phyloP scores from a whole-genome alignment of 2,113 vertebrate genomes.

The Plecotus auritus region DNA sequence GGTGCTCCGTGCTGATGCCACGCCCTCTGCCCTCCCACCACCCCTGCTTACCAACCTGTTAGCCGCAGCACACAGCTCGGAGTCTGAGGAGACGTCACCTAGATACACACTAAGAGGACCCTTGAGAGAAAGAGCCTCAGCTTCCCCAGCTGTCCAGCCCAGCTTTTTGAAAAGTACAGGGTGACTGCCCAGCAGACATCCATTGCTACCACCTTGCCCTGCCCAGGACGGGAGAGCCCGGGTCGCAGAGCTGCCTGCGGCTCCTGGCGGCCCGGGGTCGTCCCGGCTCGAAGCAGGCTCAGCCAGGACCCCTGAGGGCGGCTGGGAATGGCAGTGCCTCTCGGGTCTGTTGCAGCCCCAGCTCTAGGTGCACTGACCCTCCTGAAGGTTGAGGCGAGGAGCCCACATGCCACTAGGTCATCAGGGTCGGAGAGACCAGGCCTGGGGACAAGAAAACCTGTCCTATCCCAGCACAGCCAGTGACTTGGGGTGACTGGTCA shows the following conservation, averaged over 20 bases:
- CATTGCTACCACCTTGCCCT: too few species aligned
- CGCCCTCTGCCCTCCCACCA: background rate
- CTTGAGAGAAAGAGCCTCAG: background rate
- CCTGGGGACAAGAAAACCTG: fast-evolving
- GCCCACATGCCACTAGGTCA: background rate
- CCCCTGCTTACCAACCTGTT: background rate
- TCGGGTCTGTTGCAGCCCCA: background rate
- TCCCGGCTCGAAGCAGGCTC: background rate
- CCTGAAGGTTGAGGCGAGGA: fast-evolving
- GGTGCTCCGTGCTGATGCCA: too few species aligned
- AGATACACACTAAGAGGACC: background rate
- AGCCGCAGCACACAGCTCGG: background rate
- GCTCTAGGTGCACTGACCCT: too few species aligned
- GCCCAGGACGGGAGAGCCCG: too few species aligned
- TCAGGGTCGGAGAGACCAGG: background rate
- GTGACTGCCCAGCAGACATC: background rate
- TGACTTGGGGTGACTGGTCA: background rate
- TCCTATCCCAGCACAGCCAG: background rate
- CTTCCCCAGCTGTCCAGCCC: background rate
- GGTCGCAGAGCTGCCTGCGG: too few species aligned
- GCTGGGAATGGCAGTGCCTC: background rate
- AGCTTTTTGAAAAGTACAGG: background rate
- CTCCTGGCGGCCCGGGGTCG: too few species aligned
- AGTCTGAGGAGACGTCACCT: background rate
- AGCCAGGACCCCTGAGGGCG: background rate